phyloP scores from a whole-genome alignment of 2,113 vertebrate genomes.

The Collichthys lucidus region DNA sequence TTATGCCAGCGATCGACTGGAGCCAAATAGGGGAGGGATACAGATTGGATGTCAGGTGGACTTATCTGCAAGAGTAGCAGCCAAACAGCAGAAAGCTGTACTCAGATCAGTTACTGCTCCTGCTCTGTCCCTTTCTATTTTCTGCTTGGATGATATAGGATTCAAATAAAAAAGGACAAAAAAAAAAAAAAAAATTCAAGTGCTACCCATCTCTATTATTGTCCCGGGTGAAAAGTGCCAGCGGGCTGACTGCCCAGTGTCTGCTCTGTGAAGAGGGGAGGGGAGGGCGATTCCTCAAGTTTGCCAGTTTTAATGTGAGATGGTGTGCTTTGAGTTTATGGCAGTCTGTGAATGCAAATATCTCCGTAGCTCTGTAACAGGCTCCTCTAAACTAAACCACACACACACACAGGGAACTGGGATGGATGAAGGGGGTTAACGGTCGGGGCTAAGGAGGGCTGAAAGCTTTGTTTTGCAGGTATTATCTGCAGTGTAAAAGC shows the following conservation, averaged over 20 bases:
- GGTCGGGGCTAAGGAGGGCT: constrained; percentile 12
- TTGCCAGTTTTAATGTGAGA: constrained; percentile 29
- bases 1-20: constrained; percentile 66
- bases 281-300: constrained; percentile 3
- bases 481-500: constrained; percentile 29
- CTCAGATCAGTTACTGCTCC: constrained; percentile 52
- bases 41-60: constrained; percentile 72
- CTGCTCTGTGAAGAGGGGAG: neutral
- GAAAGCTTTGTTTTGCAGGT: constrained; percentile 47
- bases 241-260: constrained; percentile 47
- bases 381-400: neutral
- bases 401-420: constrained; percentile 5
- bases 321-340: constrained; percentile 25
- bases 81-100: constrained; percentile 51
- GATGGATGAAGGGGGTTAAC: constrained; percentile 40
- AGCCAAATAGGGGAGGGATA: constrained; percentile 60
- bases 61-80: constrained; percentile 54
- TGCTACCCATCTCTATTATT: constrained; percentile 32
- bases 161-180: constrained; percentile 7
- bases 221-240: constrained; percentile 20
- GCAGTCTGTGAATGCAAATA: constrained; percentile 32
- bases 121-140: constrained; percentile 36
- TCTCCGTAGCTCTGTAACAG: neutral
- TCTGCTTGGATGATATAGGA: constrained; percentile 42
- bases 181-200: constrained; percentile 37